A percentile compares a stretch with the other conserved stretches of the same genome.
Conservation (phyloP, 2,888 invertebrate genomes). For the Eilema sororculum region DNA sequence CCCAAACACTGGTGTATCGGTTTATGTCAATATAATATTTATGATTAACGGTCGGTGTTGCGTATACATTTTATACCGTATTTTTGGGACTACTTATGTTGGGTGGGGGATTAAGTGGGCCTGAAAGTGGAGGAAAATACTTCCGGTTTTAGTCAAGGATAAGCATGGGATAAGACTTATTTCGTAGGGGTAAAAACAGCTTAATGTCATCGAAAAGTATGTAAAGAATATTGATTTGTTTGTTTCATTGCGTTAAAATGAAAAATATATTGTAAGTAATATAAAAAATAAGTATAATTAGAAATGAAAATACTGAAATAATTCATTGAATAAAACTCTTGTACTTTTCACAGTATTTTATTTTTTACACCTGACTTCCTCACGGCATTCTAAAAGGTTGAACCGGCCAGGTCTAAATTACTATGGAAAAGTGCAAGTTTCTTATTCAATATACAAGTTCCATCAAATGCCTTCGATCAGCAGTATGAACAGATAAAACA, state of each 20-base stretch:
- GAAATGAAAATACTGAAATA: too few relatives aligned
- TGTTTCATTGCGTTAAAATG: not conserved
- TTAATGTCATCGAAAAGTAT: not conserved
- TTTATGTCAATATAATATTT: constrained; percentile 32
- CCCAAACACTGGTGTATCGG: constrained; percentile 30
- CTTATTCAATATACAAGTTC: too few relatives aligned
- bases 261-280: not conserved
- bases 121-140: constrained; percentile 10
- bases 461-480: too few relatives aligned
- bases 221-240: not conserved
- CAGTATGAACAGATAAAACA: too few relatives aligned
- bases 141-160: constrained; percentile 5
- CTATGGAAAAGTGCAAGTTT: too few relatives aligned
- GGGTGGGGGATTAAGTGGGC: constrained; percentile 10
- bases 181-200: not conserved
- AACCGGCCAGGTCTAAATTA: too few relatives aligned
- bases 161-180: constrained; percentile 4
- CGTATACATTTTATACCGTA: not conserved
- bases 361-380: too few relatives aligned
- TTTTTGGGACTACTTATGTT: constrained; percentile 7
- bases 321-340: too few relatives aligned
- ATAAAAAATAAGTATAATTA: too few relatives aligned
- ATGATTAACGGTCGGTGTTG: constrained; percentile 33
- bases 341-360: too few relatives aligned
- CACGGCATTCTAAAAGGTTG: too few relatives aligned